These are phyloP conservation scores for Arnoldichthys spilopterus DNA, from an alignment of 2,797 vertebrate genomes.

Conservation along the genomic window DNA sequence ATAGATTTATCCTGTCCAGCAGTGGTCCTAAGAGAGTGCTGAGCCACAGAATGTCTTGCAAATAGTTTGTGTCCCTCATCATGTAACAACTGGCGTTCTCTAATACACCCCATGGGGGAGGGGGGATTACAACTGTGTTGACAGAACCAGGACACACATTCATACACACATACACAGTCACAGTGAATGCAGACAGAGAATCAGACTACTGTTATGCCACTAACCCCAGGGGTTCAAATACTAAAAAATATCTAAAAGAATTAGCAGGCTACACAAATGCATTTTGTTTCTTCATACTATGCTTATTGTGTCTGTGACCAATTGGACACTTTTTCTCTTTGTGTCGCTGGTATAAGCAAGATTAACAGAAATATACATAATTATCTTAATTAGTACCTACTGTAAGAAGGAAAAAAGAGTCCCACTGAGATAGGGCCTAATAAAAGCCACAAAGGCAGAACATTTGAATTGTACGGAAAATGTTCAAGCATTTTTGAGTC, in stretches of 20 bases:
- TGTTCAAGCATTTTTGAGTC: slow-evolving; percentile 8
- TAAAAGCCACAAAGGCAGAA: slow-evolving; percentile 32
- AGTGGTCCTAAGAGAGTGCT: slow-evolving; percentile 21
- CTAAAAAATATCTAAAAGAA: slow-evolving; percentile 4
- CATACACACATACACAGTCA: slow-evolving; percentile 19
- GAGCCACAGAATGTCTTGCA: slow-evolving; percentile 17
- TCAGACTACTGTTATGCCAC: not conserved
- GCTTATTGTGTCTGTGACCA: slow-evolving; percentile 38
- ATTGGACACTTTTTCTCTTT: not conserved
- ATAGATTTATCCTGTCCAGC: slow-evolving; percentile 42
- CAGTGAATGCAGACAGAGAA: slow-evolving; percentile 19
- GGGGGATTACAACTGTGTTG: slow-evolving; percentile 39
- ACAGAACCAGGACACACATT: slow-evolving; percentile 52
- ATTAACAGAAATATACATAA: slow-evolving; percentile 34
- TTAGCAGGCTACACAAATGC: slow-evolving; percentile 23
- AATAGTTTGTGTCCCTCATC: slow-evolving; percentile 38
- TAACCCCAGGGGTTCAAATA: slow-evolving; percentile 1
- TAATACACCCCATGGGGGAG: slow-evolving; percentile 32
- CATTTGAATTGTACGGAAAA: not conserved
- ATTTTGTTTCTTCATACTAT: slow-evolving; percentile 47
- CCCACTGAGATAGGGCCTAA: not conserved
- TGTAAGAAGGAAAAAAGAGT: slow-evolving; percentile 16
- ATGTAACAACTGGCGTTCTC: slow-evolving; percentile 24
- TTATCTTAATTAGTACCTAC: slow-evolving; percentile 42
- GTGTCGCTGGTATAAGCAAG: slow-evolving; percentile 12